phyloP scores from a whole-genome alignment of 2,113 vertebrate genomes.

The Pluvialis apricaria region DNA sequence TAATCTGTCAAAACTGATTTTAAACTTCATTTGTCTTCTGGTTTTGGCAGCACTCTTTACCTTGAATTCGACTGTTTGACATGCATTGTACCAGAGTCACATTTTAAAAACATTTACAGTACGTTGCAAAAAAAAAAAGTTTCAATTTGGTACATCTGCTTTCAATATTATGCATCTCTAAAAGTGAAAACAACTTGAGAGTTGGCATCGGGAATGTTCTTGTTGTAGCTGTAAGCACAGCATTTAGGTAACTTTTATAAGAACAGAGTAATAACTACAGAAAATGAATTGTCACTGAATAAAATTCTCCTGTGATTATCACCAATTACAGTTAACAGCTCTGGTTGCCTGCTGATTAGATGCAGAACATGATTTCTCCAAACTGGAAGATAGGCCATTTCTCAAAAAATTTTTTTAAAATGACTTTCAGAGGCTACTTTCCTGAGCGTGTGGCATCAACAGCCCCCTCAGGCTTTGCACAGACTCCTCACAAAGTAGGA shows the following conservation, averaged over 20 bases:
- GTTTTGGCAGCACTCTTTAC: conserved; percentile 84
- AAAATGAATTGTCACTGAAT: conserved; percentile 89
- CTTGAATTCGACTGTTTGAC: conserved; percentile 83
- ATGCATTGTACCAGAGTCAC: conserved; percentile 77
- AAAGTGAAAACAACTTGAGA: conserved; percentile 86
- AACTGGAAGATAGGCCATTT: not conserved
- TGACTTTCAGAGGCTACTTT: not conserved
- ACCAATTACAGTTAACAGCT: conserved; percentile 77
- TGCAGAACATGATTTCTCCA: conserved; percentile 45
- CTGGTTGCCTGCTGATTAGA: conserved; percentile 78
- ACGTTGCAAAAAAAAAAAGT: conserved; percentile 8
- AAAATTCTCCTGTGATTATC: conserved; percentile 79
- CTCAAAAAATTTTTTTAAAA: not conserved
- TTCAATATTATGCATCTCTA: conserved; percentile 85
- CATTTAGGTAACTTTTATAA: conserved; percentile 86
- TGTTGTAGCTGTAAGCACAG: conserved; percentile 78
- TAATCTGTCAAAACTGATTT: conserved; percentile 87
- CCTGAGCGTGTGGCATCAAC: not conserved
- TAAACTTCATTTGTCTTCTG: conserved; percentile 86
- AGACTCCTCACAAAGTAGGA: not conserved
- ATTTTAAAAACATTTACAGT: conserved; percentile 79
- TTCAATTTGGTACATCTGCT: conserved; percentile 87
- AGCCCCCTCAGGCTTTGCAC: not conserved
- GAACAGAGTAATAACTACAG: conserved; percentile 84
- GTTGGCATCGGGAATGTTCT: conserved; percentile 77